A percentile compares a stretch with the other conserved stretches of the same genome.
Evolutionary conservation across 2,888 invertebrate species (phyloP).

Genomic region (Leptinotarsa tumamoca): DNA sequence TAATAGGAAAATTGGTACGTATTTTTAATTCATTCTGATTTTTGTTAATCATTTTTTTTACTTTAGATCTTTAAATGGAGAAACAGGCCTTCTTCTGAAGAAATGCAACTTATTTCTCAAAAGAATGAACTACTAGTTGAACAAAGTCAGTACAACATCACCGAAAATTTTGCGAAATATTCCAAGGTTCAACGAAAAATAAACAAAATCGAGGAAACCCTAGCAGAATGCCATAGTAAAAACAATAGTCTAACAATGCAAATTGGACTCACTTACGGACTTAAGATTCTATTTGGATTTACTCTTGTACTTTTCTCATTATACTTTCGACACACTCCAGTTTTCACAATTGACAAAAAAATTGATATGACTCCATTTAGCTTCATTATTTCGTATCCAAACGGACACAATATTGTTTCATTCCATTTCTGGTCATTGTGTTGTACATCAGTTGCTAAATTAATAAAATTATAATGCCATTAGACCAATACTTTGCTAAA

Average conservation of each 20-base stretch:
- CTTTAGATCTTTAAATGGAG: slow-evolving; percentile 70
- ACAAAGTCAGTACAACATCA: slow-evolving; percentile 70
- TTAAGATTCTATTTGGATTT: slow-evolving; percentile 62
- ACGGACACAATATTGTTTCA: slow-evolving; percentile 67
- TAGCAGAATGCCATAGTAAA: slow-evolving; percentile 62
- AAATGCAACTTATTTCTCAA: slow-evolving; percentile 65
- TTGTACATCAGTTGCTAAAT: slow-evolving; percentile 65
- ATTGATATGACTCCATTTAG: slow-evolving; percentile 67
- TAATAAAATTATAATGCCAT: slow-evolving; percentile 50
- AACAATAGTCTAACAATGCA: slow-evolving; percentile 51
- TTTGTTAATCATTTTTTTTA: slow-evolving; percentile 23
- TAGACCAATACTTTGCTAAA: slow-evolving; percentile 6
- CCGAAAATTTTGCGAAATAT: slow-evolving; percentile 72
- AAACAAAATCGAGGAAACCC: slow-evolving; percentile 68
- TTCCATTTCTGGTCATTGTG: slow-evolving; percentile 70
- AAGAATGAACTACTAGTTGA: slow-evolving; percentile 66
- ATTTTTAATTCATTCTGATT: not conserved
- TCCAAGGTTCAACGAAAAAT: slow-evolving; percentile 73
- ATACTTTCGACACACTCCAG: slow-evolving; percentile 66
- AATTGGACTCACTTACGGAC: slow-evolving; percentile 61
- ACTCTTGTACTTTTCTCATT: slow-evolving; percentile 64
- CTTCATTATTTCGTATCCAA: slow-evolving; percentile 68
- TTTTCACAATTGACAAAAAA: slow-evolving; percentile 65
- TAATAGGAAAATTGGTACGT: slow-evolving; percentile 68
- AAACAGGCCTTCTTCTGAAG: slow-evolving; percentile 66